These are phyloP conservation scores for Microtus richardsoni DNA, from an alignment of 2,113 vertebrate species.

Conservation along the genomic window DNA sequence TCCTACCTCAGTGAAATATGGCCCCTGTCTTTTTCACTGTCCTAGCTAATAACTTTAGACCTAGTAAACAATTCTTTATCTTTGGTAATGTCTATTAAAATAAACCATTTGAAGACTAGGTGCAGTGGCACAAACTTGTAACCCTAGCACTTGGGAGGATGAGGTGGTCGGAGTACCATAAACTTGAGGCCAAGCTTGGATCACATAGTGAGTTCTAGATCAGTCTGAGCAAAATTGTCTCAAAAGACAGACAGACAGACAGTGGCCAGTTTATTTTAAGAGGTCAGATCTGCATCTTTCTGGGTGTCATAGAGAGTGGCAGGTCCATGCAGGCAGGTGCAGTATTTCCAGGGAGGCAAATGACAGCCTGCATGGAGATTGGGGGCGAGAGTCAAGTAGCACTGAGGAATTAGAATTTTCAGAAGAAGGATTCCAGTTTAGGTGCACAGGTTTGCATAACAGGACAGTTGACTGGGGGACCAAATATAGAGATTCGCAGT, in stretches of 20 bases:
- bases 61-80: not conserved
- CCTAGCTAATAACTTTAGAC: not conserved
- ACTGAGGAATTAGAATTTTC: not conserved
- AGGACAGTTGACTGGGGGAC: not conserved
- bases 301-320: not conserved
- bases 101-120: not conserved
- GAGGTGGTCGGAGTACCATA: not conserved
- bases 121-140: not conserved
- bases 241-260: not conserved
- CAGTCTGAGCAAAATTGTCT: not conserved
- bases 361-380: not conserved
- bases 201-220: not conserved
- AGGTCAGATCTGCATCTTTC: not conserved
- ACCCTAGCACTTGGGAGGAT: not conserved
- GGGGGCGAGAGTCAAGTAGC: not conserved
- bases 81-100: not conserved
- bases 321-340: not conserved
- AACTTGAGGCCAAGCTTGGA: not conserved
- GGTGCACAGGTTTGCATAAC: not conserved
- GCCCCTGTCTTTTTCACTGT: not conserved
- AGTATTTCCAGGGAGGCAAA: not conserved
- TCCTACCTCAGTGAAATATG: not conserved
- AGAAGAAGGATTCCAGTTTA: not conserved
- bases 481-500: not conserved
- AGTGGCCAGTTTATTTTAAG: not conserved